Base-by-base conservation (phyloP, 2,797 vertebrate genomes). In the Cossypha caffra region DNA sequence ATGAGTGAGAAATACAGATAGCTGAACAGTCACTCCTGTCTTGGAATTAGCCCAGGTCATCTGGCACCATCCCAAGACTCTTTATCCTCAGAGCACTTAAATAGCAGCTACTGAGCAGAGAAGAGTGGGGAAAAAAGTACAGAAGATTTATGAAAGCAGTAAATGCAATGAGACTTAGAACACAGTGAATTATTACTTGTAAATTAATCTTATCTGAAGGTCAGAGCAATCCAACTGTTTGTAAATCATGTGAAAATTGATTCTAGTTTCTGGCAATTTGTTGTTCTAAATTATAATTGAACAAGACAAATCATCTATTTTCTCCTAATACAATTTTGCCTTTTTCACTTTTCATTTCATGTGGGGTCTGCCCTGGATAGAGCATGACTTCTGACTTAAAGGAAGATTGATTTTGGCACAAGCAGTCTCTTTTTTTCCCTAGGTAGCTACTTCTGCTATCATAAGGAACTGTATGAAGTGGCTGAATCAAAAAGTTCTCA, bases 191-290 rank as follows among this genome's bases (percentile, higher is more conserved):
- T 95, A 89, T 52, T 86, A 76, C 59, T 37, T 91, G 64, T 14
- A 87, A 91, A 91, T 94, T 91, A 94, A 93, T 86, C 66, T 95
- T 61, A 71, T 52, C 35, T 86, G 82, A 77, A 77, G 64, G 81
- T 76, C 87, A 91, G 29, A 76, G 29, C 45, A 82, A 78, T 74
- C 69, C 29, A 55, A 69, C 45, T 77, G 40, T 78, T 95, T 84
- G 31, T 40, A 84, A 74, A 91, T 94, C 72, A 94, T 0, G 0
- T 62, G 50, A 89, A 88, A 93, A 90, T 50, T 51, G 11, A 88
- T 96, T 88, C 58, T 20, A 43, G 40, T 72, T 86, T 81, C 79
- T 88, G 47, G n/a, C 14, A 89, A 75, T 80, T 90, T 75, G 10
- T 83, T 84, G 52, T 77, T 88, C 23, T 61, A 75, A 25, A 10